A percentile compares a stretch with the other conserved stretches of the same genome.
These are phyloP conservation scores for Cistogaster globosa DNA, from an alignment of 2,888 invertebrate species.

Conservation along the genomic window DNA sequence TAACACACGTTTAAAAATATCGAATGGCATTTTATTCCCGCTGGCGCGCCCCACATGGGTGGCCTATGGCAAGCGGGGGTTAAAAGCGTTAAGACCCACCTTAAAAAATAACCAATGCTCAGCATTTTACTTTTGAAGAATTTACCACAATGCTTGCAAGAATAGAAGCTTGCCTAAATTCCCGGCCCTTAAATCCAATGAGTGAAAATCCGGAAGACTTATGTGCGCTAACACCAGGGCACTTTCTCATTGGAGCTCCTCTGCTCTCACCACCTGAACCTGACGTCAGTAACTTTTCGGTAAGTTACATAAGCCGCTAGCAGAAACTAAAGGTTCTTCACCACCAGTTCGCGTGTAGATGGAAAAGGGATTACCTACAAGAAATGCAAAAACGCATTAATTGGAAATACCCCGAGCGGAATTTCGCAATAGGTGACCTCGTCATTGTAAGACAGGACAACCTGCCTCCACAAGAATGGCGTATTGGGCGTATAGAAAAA, in stretches of 20 bases:
- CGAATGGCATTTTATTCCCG: no score
- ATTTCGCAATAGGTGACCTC: conserved; percentile 19
- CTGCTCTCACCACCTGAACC: conserved; percentile 8
- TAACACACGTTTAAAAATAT: no score
- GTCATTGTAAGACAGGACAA: not conserved
- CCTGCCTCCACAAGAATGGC: conserved; percentile 10
- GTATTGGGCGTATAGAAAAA: conserved; percentile 11
- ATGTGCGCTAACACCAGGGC: conserved; percentile 3
- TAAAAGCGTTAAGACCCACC: no score
- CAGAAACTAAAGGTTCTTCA: not conserved
- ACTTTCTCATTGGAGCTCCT: conserved; percentile 15
- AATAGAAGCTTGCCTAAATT: no score
- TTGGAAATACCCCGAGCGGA: conserved; percentile 9
- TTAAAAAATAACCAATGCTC: not conserved
- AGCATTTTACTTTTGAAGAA: no score
- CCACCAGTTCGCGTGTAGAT: conserved; percentile 22
- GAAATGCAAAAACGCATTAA: conserved; percentile 11
- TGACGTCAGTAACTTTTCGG: not conserved
- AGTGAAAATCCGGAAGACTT: conserved; percentile 1
- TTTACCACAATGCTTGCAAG: no score
- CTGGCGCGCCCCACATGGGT: no score
- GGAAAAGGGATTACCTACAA: not conserved
- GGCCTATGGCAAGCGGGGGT: no score
- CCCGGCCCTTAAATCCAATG: no score
- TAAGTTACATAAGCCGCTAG: conserved; percentile 11